These are phyloP conservation scores for Charina bottae DNA, from an alignment of 2,113 vertebrate genomes.

Conservation along the genomic window DNA sequence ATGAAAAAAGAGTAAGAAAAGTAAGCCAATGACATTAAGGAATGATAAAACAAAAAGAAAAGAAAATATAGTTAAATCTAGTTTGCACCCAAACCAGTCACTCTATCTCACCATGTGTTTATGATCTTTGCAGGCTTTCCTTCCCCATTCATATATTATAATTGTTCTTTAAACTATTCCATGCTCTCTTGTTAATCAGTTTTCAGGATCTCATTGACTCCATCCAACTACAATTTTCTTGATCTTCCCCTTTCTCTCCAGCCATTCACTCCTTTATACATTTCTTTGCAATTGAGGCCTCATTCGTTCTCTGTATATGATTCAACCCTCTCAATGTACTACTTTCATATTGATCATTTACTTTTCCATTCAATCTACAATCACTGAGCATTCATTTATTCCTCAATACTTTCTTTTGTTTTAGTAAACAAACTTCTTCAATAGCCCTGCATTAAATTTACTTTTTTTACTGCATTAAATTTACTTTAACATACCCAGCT, in stretches of 20 bases:
- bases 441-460: background rate
- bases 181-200: background rate
- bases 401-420: background rate
- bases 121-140: background rate
- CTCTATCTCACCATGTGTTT: background rate
- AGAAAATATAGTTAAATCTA: background rate
- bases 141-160: background rate
- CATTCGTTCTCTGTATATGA: background rate
- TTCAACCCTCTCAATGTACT: background rate
- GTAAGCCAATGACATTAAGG: background rate
- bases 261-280: background rate
- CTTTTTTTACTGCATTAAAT: background rate
- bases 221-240: background rate
- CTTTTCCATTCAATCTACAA: background rate
- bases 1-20: background rate
- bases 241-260: background rate
- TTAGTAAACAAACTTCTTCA: constrained; percentile 1
- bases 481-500: background rate
- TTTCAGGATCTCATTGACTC: background rate
- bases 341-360: background rate
- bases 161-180: background rate
- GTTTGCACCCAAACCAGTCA: background rate
- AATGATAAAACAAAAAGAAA: background rate
- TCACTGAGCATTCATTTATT: background rate
- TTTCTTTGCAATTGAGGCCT: background rate